Conservation (phyloP, 2,888 invertebrate genomes). For the Hartigia nigra region DNA sequence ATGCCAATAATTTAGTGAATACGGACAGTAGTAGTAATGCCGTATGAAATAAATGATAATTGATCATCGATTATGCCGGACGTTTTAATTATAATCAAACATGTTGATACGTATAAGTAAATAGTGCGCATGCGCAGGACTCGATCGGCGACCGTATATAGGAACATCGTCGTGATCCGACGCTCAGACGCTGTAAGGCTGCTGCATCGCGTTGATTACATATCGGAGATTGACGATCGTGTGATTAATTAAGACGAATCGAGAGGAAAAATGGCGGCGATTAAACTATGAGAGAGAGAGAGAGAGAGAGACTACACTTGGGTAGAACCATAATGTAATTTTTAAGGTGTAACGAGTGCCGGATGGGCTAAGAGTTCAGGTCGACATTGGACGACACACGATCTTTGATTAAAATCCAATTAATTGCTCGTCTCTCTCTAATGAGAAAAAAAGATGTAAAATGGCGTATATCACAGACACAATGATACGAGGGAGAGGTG, state of each 20-base stretch:
- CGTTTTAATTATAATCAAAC: neutral
- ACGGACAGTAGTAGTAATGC: neutral
- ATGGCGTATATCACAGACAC: constrained; percentile 52
- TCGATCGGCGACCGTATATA: neutral
- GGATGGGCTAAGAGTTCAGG: neutral
- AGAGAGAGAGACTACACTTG: neutral
- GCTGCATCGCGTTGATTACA: neutral
- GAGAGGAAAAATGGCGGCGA: neutral
- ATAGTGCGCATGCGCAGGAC: neutral
- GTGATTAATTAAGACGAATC: neutral
- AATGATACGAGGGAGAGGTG: constrained; percentile 38
- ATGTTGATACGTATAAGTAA: neutral
- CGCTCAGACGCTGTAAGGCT: neutral
- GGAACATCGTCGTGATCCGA: neutral
- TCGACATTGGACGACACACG: neutral
- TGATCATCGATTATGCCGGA: neutral
- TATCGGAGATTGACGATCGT: neutral
- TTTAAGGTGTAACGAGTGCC: neutral
- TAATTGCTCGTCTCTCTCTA: neutral
- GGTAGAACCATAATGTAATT: neutral
- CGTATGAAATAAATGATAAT: neutral
- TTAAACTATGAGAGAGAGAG: neutral
- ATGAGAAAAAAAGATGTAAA: constrained; percentile 22
- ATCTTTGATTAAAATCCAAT: neutral
- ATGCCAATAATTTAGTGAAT: neutral